These are phyloP conservation scores for Gavia stellata DNA, from an alignment of 2,113 vertebrate species.

Conservation along the genomic window DNA sequence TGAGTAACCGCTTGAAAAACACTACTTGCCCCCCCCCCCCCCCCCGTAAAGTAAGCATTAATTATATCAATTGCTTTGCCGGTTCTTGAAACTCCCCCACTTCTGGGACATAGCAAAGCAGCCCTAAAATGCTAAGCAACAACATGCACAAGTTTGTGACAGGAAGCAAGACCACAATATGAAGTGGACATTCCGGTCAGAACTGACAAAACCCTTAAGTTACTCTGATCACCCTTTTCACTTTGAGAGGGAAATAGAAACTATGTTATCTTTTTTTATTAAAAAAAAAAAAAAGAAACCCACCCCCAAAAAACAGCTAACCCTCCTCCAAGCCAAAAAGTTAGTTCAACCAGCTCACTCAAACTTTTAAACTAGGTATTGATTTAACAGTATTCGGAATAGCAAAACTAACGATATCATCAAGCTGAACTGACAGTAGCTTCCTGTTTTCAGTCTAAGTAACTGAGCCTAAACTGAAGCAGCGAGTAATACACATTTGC, in stretches of 20 bases:
- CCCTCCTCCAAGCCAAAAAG: not conserved
- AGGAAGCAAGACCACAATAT: not conserved
- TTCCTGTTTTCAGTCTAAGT: not conserved
- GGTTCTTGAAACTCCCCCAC: not conserved
- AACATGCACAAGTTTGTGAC: not conserved
- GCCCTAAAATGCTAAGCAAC: not conserved
- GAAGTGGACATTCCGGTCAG: not conserved
- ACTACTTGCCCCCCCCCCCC: not conserved
- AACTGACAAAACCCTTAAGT: not conserved
- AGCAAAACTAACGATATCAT: not conserved
- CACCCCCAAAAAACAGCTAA: not conserved
- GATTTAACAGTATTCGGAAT: not conserved
- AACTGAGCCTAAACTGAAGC: not conserved
- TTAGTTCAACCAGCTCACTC: not conserved
- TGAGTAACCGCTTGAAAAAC: not conserved
- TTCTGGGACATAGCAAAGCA: not conserved
- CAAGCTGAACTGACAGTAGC: not conserved
- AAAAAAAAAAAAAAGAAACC: not conserved
- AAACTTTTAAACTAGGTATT: not conserved
- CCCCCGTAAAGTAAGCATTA: not conserved
- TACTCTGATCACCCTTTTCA: not conserved
- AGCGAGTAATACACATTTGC: not conserved
- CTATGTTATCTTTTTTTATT: fast-evolving
- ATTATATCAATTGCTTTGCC: not conserved
- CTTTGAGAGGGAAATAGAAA: not conserved